phyloP scores from a whole-genome alignment of 2,888 invertebrate species.

The Linyphia triangularis region DNA sequence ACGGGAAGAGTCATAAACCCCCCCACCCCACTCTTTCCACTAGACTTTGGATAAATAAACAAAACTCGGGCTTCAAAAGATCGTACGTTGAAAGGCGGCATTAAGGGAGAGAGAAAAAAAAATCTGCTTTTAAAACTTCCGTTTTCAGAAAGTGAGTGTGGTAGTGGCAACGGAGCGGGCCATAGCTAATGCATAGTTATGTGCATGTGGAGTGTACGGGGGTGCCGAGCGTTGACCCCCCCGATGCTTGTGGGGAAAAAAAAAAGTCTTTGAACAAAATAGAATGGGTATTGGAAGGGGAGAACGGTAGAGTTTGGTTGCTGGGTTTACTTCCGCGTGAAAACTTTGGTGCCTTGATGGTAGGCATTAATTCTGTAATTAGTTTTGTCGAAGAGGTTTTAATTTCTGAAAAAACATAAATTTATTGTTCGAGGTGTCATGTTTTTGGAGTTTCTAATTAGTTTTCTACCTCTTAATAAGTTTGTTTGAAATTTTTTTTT shows the following conservation, averaged over 20 bases:
- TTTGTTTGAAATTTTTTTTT: no score
- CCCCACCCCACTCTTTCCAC: background rate
- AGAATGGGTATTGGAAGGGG: conserved; percentile 18
- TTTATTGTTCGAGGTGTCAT: no score
- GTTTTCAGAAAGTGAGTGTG: conserved; percentile 72
- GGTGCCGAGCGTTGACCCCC: conserved; percentile 64
- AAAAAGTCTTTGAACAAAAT: background rate
- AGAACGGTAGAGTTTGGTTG: background rate
- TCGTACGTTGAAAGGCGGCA: conserved; percentile 62
- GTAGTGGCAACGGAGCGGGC: conserved; percentile 9
- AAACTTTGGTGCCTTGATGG: background rate
- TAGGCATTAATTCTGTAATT: no score
- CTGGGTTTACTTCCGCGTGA: conserved; percentile 49
- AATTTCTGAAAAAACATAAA: no score
- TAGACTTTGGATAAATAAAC: conserved; percentile 67
- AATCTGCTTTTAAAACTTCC: conserved; percentile 70
- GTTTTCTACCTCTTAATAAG: no score
- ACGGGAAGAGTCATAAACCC: background rate
- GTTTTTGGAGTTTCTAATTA: no score
- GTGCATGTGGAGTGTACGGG: conserved; percentile 42
- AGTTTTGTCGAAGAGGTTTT: no score
- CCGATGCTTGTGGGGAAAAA: background rate
- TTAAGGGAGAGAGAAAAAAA: conserved; percentile 35
- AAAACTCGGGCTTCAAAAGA: conserved; percentile 52
- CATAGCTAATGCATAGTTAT: conserved; percentile 64